A percentile compares a stretch with the other conserved stretches of the same genome.
Conservation (phyloP, 2,113 vertebrate genomes). For the Elephas maximus region DNA sequence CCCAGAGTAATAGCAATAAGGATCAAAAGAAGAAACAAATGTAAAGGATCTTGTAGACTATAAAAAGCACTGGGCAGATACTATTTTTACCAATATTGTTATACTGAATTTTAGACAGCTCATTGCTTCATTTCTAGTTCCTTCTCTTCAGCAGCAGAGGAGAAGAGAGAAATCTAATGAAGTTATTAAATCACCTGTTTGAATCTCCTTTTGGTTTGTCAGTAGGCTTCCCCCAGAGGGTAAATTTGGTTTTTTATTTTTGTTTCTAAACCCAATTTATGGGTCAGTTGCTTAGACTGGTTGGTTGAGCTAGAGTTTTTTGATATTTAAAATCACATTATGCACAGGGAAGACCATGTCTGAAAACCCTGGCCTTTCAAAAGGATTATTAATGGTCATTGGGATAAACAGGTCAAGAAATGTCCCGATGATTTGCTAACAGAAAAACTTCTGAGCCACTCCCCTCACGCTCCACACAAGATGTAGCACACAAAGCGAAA, state of each 20-base stretch:
- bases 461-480: neutral
- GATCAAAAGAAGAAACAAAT: neutral
- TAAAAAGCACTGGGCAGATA: neutral
- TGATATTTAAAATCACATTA: neutral
- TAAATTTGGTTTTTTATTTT: neutral
- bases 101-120: neutral
- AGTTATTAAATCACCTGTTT: neutral
- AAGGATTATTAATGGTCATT: neutral
- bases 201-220: neutral
- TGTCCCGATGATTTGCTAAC: neutral
- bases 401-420: neutral
- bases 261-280: neutral
- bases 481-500: neutral
- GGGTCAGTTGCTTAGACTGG: neutral
- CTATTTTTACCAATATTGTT: neutral
- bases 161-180: neutral
- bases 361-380: neutral
- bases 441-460: neutral
- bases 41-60: neutral
- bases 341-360: rapidly evolving
- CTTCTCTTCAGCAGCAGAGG: neutral
- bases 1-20: neutral
- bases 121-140: neutral
- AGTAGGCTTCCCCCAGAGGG: neutral
- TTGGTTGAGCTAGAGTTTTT: neutral